Conservation (phyloP, 2,888 invertebrate genomes). For the Lathronympha strigana region DNA sequence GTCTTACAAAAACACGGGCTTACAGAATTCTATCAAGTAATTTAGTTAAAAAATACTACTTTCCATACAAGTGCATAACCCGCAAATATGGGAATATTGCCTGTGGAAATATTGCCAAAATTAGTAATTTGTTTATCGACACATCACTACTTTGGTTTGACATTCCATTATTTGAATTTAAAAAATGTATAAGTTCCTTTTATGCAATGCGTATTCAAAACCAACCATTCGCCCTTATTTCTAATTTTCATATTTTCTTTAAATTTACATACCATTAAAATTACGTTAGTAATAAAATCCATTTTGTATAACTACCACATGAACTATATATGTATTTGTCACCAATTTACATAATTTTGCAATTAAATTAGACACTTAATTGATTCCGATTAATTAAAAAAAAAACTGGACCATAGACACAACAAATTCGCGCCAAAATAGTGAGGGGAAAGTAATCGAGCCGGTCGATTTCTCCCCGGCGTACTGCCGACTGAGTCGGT, state of each 20-base stretch:
- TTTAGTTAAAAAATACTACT: too few relatives aligned
- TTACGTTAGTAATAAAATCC: constrained; percentile 19
- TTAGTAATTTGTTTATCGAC: too few relatives aligned
- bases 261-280: constrained; percentile 17
- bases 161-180: too few relatives aligned
- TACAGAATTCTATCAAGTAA: too few relatives aligned
- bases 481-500: constrained; percentile 65
- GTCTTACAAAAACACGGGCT: too few relatives aligned
- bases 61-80: too few relatives aligned
- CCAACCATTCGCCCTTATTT: not conserved
- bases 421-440: constrained; percentile 46
- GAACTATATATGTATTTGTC: constrained; percentile 18
- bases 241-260: not conserved
- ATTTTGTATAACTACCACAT: not conserved
- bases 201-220: too few relatives aligned
- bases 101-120: too few relatives aligned
- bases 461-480: constrained; percentile 72
- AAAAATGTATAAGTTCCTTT: too few relatives aligned
- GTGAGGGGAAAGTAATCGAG: constrained; percentile 69
- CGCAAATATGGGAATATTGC: too few relatives aligned
- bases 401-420: constrained; percentile 6
- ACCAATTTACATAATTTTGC: not conserved
- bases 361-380: not conserved
- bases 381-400: constrained; percentile 12
- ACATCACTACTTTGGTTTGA: too few relatives aligned